phyloP scores from a whole-genome alignment of 2,888 invertebrate genomes.

The Aproaerema taeniolella region DNA sequence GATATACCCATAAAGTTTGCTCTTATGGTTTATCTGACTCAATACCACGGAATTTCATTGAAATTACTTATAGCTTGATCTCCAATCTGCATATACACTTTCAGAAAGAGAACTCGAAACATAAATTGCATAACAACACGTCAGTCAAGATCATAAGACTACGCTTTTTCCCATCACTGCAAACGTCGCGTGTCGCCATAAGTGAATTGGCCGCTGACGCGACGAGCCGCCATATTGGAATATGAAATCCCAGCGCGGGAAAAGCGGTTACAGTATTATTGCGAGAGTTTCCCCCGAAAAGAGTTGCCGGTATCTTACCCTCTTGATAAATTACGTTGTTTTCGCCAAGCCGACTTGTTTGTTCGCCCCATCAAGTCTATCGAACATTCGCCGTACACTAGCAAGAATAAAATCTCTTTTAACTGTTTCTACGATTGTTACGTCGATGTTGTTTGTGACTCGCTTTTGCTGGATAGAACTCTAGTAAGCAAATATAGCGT shows the following conservation, averaged over 20 bases:
- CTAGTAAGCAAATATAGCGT: too few species aligned
- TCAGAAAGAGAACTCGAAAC: too few species aligned
- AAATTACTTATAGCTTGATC: too few species aligned
- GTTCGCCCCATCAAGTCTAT: constrained; percentile 33
- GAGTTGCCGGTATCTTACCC: constrained; percentile 51
- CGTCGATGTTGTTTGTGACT: constrained; percentile 1
- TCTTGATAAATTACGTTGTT: constrained; percentile 75
- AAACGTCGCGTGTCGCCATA: too few species aligned
- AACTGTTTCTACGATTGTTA: constrained; percentile 1
- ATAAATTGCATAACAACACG: too few species aligned
- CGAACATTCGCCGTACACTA: constrained; percentile 14
- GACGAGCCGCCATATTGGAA: constrained; percentile 59
- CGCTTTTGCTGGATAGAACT: not conserved
- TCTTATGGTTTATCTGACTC: too few species aligned
- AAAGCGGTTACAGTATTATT: constrained; percentile 59
- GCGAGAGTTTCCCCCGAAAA: constrained; percentile 48
- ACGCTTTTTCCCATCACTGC: too few species aligned
- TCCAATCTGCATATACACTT: too few species aligned
- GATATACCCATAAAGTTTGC: too few species aligned
- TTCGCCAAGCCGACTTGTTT: constrained; percentile 66
- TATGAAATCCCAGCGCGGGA: constrained; percentile 51
- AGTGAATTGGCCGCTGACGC: constrained; percentile 58
- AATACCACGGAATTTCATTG: too few species aligned
- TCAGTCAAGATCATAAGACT: too few species aligned
- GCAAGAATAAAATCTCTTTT: constrained; percentile 3